phyloP scores from a whole-genome alignment of 2,797 vertebrate species.

The Hozukius guyotensis region DNA sequence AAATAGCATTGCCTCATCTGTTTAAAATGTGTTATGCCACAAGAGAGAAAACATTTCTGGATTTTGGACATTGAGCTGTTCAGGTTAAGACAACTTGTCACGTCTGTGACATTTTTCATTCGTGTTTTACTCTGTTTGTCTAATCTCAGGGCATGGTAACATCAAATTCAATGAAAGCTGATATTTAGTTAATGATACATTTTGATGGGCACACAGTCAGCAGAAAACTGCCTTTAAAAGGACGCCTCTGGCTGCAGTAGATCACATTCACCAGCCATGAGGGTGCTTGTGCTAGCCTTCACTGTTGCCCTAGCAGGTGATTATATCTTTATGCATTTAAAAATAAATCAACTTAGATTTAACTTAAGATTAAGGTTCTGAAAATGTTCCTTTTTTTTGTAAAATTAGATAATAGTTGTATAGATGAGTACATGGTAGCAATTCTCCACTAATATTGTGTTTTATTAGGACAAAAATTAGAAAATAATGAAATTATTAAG shows the following conservation, averaged over 20 bases:
- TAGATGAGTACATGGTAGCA: background rate
- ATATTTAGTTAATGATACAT: conserved; percentile 70
- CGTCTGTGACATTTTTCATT: conserved; percentile 45
- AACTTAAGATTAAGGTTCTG: background rate
- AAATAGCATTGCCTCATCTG: background rate
- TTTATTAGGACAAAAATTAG: background rate
- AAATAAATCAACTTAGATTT: background rate
- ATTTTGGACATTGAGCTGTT: conserved; percentile 17
- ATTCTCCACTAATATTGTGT: background rate
- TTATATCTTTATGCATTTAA: conserved; percentile 18
- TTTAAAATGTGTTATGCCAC: background rate
- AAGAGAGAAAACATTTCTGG: background rate
- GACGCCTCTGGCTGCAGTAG: background rate
- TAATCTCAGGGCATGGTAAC: conserved; percentile 54
- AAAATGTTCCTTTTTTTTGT: background rate
- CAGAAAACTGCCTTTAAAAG: conserved; percentile 62
- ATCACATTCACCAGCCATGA: conserved; percentile 73
- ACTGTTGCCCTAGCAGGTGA: conserved; percentile 75
- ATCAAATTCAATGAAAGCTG: conserved; percentile 12
- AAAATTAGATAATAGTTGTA: background rate
- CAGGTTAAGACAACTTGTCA: conserved; percentile 53
- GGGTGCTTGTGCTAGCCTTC: conserved; percentile 71
- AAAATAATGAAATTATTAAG: background rate
- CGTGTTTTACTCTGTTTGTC: conserved; percentile 29
- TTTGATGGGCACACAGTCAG: background rate